phyloP scores from a whole-genome alignment of 2,797 vertebrate species.

The Pseudopleuronectes americanus region DNA sequence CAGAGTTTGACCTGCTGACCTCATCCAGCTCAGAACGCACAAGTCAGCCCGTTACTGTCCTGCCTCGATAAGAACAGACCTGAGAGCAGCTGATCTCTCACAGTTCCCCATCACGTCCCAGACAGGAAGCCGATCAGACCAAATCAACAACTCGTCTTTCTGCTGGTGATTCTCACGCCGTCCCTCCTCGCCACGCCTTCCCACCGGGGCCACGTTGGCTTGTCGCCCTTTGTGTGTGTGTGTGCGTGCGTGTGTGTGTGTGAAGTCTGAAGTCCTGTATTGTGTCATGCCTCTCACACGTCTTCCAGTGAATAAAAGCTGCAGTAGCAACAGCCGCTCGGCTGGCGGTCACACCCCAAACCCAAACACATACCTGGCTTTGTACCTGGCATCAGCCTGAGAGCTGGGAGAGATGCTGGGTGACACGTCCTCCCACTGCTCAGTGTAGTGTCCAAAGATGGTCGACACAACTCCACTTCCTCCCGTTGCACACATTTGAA shows the following conservation, averaged over 20 bases:
- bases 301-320: slow-evolving; percentile 46
- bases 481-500: too few relatives aligned
- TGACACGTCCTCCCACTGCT: background rate
- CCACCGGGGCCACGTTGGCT: slow-evolving; percentile 9
- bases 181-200: slow-evolving; percentile 7
- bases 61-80: slow-evolving; percentile 25
- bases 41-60: too few relatives aligned
- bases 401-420: slow-evolving; percentile 10
- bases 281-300: slow-evolving; percentile 30
- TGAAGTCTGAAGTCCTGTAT: slow-evolving; percentile 60
- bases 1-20: too few relatives aligned
- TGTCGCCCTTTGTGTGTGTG: slow-evolving; percentile 15
- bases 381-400: background rate
- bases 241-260: slow-evolving; percentile 2
- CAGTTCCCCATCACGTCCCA: slow-evolving; percentile 19
- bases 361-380: slow-evolving; percentile 44
- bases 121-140: slow-evolving; percentile 24
- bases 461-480: too few relatives aligned
- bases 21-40: too few relatives aligned
- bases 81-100: slow-evolving; percentile 2
- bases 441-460: too few relatives aligned
- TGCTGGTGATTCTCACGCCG: slow-evolving; percentile 16
- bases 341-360: slow-evolving; percentile 57
- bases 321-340: slow-evolving; percentile 47
- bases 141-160: background rate